Percentiles rank a stretch among this genome's conserved stretches.
Evolutionary conservation across 1,140 invertebrate genomes (phyloP).

Genomic region (Drosophila parabipectinata): DNA sequence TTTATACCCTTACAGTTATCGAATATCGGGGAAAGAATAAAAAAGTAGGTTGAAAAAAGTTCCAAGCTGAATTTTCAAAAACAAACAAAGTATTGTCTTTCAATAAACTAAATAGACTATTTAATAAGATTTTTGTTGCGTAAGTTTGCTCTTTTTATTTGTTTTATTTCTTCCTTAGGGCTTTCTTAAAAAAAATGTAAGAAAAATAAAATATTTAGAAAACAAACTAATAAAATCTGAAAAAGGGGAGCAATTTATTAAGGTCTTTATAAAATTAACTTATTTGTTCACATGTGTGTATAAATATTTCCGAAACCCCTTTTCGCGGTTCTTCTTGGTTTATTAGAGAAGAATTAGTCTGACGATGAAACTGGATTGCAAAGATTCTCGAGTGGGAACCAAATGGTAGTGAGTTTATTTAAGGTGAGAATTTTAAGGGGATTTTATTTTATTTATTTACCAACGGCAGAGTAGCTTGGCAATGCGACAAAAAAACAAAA

Average conservation of each 20-base stretch:
- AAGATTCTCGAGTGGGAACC: constrained; percentile 22
- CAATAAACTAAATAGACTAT: neutral
- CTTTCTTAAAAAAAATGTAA: constrained; percentile 23
- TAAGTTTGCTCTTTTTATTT: constrained; percentile 9
- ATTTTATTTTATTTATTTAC: too few species aligned
- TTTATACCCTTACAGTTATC: too few species aligned
- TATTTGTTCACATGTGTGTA: constrained; percentile 62
- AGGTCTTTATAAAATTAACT: constrained; percentile 66
- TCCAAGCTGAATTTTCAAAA: too few species aligned
- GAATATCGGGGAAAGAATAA: too few species aligned
- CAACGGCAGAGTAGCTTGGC: constrained; percentile 36
- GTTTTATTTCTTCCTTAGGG: too few species aligned
- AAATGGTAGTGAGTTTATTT: constrained; percentile 4
- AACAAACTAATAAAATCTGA: constrained; percentile 21
- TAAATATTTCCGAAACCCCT: constrained; percentile 53
- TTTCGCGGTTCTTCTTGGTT: constrained; percentile 37
- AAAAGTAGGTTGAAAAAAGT: too few species aligned
- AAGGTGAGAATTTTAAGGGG: neutral
- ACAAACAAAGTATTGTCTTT: too few species aligned
- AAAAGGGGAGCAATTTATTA: constrained; percentile 57
- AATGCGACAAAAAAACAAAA: constrained; percentile 40
- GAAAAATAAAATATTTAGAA: constrained; percentile 56
- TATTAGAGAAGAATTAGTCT: constrained; percentile 77
- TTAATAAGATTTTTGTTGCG: constrained; percentile 24
- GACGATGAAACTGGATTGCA: constrained; percentile 63